Evolutionary conservation across 1,140 invertebrate species (phyloP).

Genomic region (Muscidifurax raptorellus): DNA sequence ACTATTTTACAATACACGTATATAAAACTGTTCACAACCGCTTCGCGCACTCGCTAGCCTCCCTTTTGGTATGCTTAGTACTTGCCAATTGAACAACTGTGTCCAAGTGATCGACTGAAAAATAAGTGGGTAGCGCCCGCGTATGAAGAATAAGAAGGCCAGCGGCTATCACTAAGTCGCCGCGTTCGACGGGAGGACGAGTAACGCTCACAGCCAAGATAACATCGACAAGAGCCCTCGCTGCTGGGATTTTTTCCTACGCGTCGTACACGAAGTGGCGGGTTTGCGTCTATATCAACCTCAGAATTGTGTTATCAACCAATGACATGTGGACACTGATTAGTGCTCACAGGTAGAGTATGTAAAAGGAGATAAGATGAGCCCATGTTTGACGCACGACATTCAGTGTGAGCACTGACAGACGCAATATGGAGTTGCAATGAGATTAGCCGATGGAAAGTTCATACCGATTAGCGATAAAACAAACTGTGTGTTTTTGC

Average conservation of each 20-base stretch:
- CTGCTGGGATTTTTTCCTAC: not conserved
- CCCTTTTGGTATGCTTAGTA: not conserved
- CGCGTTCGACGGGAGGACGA: not conserved
- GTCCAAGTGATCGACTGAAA: not conserved
- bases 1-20: not conserved
- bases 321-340: not conserved
- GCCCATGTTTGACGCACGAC: not conserved
- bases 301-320: not conserved
- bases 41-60: not conserved
- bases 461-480: not conserved
- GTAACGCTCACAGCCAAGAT: not conserved
- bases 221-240: not conserved
- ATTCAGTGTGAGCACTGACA: not conserved
- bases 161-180: not conserved
- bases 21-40: not conserved
- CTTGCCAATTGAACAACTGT: not conserved
- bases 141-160: not conserved
- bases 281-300: not conserved
- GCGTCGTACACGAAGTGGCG: not conserved
- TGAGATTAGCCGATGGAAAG: not conserved
- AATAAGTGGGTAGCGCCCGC: not conserved
- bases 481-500: too few species aligned
- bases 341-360: not conserved
- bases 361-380: not conserved
- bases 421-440: not conserved